Evolutionary conservation across 2,113 vertebrate genomes (phyloP), one percentile per base, ranked within the genome.

Genomic region (Pseudolaguvia tuberculata): DNA sequence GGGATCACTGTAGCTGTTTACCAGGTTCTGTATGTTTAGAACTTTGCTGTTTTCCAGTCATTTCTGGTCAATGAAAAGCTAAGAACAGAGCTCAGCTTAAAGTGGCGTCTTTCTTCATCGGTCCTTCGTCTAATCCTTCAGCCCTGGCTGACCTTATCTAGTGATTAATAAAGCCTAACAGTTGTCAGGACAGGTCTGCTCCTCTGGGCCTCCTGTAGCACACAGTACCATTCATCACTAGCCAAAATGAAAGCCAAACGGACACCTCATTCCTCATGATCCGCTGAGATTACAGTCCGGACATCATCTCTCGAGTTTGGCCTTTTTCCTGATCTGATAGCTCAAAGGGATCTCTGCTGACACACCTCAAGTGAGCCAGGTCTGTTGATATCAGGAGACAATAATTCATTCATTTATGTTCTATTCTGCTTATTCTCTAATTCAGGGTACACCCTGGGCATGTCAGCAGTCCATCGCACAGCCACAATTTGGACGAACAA

Each of bases 131-230:
- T 73, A 72, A 47, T 63, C 67, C 68, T 75, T 52, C 47, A 74
- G 58, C 65, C 50, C 62, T 72, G 29, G 53, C 55, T 55, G 65
- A 70, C 47, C 45, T 65, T 72, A 31, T 61, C 56, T 17, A 62
- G 56, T 50, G 63, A 83, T 78, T 80, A 80, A 82, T 83, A 76
- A 83, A 48, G 55, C 57, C 53, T 39, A 80, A 48, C 18, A 57
- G 55, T 59, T 68, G 48, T 56, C 25, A 4, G 53, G 62, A 21
- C 48, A 39, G 56, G 17, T 59, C 13, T 72, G 55, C 39, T 61
- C 79, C 56, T 69, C 67, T 56, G 21, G 65, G 72, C n/a, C 73
- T 74, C 66, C 67, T 31, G 67, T 55, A 61, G 42, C 70, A 61
- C 75, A 62, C 17, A 5, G 65, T 5, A n/a, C 59, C 52, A 79